A percentile compares a stretch with the other conserved stretches of the same genome.
Conservation (phyloP, 2,888 invertebrate genomes). For the Ennomos erosarius region DNA sequence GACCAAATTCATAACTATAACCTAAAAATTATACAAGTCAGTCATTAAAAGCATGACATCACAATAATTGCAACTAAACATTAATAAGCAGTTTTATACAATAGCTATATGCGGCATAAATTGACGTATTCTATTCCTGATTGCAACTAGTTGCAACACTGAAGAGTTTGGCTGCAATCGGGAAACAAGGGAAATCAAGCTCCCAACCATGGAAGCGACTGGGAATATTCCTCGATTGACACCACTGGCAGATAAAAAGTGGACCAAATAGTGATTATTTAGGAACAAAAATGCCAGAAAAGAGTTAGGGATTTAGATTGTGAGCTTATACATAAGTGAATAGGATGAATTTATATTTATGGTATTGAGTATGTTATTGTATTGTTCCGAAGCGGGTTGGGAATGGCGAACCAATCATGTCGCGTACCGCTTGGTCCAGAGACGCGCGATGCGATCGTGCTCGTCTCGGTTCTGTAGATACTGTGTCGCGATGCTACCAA, state of each 20-base stretch:
- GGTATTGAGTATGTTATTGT: conserved; percentile 70
- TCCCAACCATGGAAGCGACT: too few relatives aligned
- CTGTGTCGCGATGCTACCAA: conserved; percentile 99
- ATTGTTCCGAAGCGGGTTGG: conserved; percentile 59
- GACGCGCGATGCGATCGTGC: conserved; percentile 98
- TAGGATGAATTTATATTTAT: conserved; percentile 76
- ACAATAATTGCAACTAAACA: conserved; percentile 76
- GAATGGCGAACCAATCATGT: conserved; percentile 88
- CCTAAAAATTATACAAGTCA: conserved; percentile 64
- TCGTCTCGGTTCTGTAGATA: conserved; percentile 98
- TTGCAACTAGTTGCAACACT: too few relatives aligned
- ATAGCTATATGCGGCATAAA: conserved; percentile 46
- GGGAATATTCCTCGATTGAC: too few relatives aligned
- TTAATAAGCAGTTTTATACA: conserved; percentile 63
- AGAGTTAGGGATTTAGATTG: conserved; percentile 40
- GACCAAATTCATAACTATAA: conserved; percentile 60
- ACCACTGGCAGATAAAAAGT: too few relatives aligned
- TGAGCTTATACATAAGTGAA: conserved; percentile 70
- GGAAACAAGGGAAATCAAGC: too few relatives aligned
- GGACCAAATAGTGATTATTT: background rate
- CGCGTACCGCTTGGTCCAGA: conserved; percentile 99
- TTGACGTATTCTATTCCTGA: background rate
- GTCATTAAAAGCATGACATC: conserved; percentile 67
- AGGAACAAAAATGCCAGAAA: conserved; percentile 49
- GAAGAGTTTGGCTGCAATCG: too few relatives aligned